Percentiles rank a stretch among this genome's conserved stretches.
Conservation (phyloP, 2,888 invertebrate species). For the Rhyacophila evoluta region DNA sequence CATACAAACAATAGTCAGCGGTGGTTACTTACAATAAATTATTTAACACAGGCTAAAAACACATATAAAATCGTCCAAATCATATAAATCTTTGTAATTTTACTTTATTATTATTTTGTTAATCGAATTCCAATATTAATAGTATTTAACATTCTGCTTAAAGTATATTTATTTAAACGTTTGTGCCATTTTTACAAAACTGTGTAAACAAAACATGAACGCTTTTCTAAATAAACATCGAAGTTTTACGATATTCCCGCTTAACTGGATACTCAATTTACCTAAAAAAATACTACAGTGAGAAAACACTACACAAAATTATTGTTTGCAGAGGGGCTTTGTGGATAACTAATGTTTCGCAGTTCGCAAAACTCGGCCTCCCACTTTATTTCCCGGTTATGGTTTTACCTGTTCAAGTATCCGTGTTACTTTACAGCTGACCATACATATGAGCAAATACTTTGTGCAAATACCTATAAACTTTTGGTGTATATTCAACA, state of each 20-base stretch:
- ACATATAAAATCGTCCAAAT: too few relatives aligned
- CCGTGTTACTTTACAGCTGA: conserved; percentile 47
- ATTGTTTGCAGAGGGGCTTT: conserved; percentile 35
- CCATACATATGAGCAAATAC: conserved; percentile 23
- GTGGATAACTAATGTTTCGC: conserved; percentile 32
- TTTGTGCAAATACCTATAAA: neutral
- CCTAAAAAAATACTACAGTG: conserved; percentile 10
- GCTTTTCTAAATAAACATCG: conserved; percentile 1
- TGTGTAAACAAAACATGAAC: neutral
- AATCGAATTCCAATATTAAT: too few relatives aligned
- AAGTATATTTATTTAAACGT: neutral
- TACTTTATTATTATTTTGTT: too few relatives aligned
- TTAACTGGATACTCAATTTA: neutral
- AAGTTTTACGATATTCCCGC: conserved; percentile 9
- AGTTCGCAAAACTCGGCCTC: conserved; percentile 35
- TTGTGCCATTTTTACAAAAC: neutral
- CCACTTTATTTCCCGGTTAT: conserved; percentile 47
- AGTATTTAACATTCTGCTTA: too few relatives aligned
- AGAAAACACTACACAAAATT: neutral
- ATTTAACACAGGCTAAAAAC: too few relatives aligned
- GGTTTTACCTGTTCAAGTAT: conserved; percentile 47
- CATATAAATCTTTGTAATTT: too few relatives aligned
- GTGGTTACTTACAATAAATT: too few relatives aligned
- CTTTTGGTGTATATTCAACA: neutral
- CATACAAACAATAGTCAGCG: too few relatives aligned